A percentile compares a stretch with the other conserved stretches of the same genome.
phyloP scores from a whole-genome alignment of 2,797 vertebrate species.

The Sandelia bainsii region DNA sequence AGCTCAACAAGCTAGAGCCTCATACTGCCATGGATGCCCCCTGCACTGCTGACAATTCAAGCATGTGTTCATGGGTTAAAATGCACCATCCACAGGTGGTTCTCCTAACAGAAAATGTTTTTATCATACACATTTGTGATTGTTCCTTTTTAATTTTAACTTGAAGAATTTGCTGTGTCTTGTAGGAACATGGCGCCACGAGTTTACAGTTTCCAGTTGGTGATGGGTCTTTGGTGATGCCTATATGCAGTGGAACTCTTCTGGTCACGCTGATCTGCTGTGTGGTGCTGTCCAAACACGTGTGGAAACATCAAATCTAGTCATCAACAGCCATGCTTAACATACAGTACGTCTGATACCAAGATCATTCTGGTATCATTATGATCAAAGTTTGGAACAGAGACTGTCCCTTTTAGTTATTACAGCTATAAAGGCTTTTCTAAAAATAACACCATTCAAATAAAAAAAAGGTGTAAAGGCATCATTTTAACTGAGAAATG shows the following conservation, averaged over 20 bases:
- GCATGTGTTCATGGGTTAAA: constrained; percentile 83
- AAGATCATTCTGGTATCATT: neutral
- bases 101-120: neutral
- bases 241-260: constrained; percentile 88
- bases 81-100: constrained; percentile 71
- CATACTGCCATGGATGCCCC: constrained; percentile 69
- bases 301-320: constrained; percentile 84
- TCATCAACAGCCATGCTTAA: constrained; percentile 12
- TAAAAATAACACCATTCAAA: neutral
- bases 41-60: constrained; percentile 77
- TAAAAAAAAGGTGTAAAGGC: neutral
- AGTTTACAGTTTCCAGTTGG: constrained; percentile 89
- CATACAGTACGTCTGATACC: neutral
- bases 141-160: neutral
- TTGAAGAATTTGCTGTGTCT: constrained; percentile 18
- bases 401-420: neutral
- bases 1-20: constrained; percentile 26
- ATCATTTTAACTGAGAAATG: neutral
- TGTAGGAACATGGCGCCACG: constrained; percentile 55
- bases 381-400: too few species aligned
- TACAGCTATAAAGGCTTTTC: neutral
- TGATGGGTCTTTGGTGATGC: constrained; percentile 78
- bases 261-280: constrained; percentile 87
- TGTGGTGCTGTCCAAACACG: constrained; percentile 80
- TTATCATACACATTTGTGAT: neutral